Conservation (phyloP, 2,113 vertebrate species). For the Pteropus alecto region DNA sequence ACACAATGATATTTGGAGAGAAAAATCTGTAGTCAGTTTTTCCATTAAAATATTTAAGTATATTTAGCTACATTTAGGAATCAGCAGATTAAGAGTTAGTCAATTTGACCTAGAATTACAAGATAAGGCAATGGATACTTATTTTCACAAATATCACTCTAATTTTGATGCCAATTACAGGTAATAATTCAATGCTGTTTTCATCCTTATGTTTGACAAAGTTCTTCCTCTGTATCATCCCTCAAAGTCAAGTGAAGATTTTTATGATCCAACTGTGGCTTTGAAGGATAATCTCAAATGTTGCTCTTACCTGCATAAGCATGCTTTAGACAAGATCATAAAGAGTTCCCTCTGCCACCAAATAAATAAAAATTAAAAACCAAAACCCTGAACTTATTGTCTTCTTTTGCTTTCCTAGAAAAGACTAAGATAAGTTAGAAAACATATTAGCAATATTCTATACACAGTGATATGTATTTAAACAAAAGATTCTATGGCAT, state of each 20-base stretch:
- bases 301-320: background rate
- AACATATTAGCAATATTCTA: conserved; percentile 14
- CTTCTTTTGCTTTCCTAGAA: background rate
- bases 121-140: background rate
- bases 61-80: background rate
- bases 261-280: background rate
- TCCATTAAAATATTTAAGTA: background rate
- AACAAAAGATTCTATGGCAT: background rate
- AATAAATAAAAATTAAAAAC: background rate
- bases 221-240: background rate
- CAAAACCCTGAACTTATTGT: background rate
- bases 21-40: conserved; percentile 1
- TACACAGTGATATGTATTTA: background rate
- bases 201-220: background rate
- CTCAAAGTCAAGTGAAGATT: background rate
- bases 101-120: conserved; percentile 22
- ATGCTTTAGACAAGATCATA: conserved; percentile 7
- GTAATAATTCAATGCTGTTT: background rate
- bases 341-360: background rate
- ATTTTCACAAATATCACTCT: background rate
- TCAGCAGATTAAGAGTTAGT: conserved; percentile 28
- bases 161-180: conserved; percentile 22
- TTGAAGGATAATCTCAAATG: background rate
- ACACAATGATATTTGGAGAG: background rate
- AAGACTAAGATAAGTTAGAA: conserved; percentile 3